Evolutionary conservation across 2,888 invertebrate genomes (phyloP), one percentile per base, ranked within the genome.

Genomic region (Lamellibrachia columna): DNA sequence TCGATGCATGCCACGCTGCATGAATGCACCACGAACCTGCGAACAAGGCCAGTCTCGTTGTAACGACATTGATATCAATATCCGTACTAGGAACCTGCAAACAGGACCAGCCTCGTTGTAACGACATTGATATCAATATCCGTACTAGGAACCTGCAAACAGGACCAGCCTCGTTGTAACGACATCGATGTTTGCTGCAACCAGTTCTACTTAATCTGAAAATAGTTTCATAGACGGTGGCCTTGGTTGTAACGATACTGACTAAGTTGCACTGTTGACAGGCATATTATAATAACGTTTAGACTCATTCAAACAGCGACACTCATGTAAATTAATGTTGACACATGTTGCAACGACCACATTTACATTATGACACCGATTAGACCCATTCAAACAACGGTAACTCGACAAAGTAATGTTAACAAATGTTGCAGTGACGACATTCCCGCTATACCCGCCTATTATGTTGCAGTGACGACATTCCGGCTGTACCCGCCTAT

Each of bases 1-100:
- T 91, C 94, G 94, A n/a, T 94, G 92, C 95, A 96, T 95, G 52
- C 95, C 95, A 7, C 94, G 94, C 91, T 94, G 93, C 92, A 96
- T 94, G 93, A 95, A 94, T 6, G 95, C 40, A 6, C 75, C 75
- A n/a, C 75, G 75, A 6, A 75, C 75, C 75, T 75, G 75, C 75
- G 22, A 75, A 75, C 75, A 11, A n/a, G 22, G 22, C 15, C 75
- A 11, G n/a, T n/a, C n/a, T 75, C 75, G 75, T 75, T 75, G n/a
- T 75, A 22, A 75, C 22, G 75, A 75, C 75, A 75, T 6, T 15
- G 6, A 22, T 75, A n/a, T 75, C 40, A 40, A 40, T 40, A 40
- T 40, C 40, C 40, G 40, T 40, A 40, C 40, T 40, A 40, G 40
- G 40, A 40, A 40, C 40, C 40, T 40, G 40, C 40, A 40, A 40